These are phyloP conservation scores for Melanotaenia duboulayi DNA, from an alignment of 2,113 vertebrate species.

Conservation along the genomic window DNA sequence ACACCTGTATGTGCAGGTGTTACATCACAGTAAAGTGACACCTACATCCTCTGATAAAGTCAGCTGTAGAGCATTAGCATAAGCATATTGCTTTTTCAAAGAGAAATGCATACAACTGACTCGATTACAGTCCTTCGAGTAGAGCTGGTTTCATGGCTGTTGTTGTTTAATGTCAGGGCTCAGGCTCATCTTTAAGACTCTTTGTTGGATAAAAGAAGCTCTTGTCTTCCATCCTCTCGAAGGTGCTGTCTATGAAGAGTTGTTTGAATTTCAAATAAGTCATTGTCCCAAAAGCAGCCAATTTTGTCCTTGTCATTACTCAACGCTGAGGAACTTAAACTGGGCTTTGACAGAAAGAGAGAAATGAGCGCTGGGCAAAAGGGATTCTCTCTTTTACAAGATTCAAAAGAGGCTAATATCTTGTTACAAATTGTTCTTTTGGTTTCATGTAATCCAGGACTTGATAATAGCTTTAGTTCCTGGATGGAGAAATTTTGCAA, in stretches of 20 bases:
- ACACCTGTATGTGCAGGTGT: conserved; percentile 1
- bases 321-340: conserved; percentile 68
- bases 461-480: conserved; percentile 71
- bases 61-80: conserved; percentile 54
- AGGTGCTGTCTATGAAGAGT: conserved; percentile 61
- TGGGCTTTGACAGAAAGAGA: conserved; percentile 46
- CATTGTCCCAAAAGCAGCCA: conserved; percentile 69
- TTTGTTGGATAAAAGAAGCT: conserved; percentile 64
- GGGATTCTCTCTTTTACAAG: conserved; percentile 65
- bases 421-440: conserved; percentile 73
- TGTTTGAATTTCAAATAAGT: conserved; percentile 79
- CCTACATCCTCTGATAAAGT: conserved; percentile 30
- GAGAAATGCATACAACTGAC: conserved; percentile 49
- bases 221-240: conserved; percentile 62
- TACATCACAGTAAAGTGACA: conserved; percentile 6
- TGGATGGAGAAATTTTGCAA: conserved; percentile 60
- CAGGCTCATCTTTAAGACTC: conserved; percentile 59
- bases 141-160: conserved; percentile 35
- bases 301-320: conserved; percentile 78
- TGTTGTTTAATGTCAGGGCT: conserved; percentile 66
- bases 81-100: conserved; percentile 65
- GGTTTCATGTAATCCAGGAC: conserved; percentile 70
- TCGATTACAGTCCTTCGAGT: conserved; percentile 44
- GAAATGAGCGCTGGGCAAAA: conserved; percentile 67
- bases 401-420: conserved; percentile 70